Base-by-base conservation (phyloP, 2,797 vertebrate genomes). In the Brachymystax lenok region DNA sequence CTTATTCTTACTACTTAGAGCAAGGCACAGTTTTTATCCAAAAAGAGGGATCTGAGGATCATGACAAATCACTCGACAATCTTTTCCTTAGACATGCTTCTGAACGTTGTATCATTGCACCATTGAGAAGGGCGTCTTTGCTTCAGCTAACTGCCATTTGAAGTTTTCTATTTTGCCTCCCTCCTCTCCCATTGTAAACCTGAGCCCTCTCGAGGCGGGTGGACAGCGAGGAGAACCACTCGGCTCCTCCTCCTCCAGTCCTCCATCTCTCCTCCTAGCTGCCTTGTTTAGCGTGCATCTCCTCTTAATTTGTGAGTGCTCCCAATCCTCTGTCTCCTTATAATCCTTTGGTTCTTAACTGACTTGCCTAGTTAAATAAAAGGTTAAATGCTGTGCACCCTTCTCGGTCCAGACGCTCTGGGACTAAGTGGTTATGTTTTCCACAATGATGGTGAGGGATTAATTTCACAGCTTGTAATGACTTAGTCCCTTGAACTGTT, bases 371-470 rank as follows among this genome's bases (percentile, higher is more conserved):
- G 35, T 35, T 35, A 35, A 35, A 35, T 35, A 35, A 35, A 35
- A 35, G 6, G 35, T 35, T 0, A 35, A 35, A 89, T 88, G 82
- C 88, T 16, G 51, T 7, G 6, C 17, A 16, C 85, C 10, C 40
- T 84, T 86, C 81, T 82, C 73, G 77, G 87, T 85, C 82, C 83
- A 89, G 80, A 87, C 83, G 21, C 75, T 87, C 83, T 81, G 86
- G 82, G 85, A 84, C 86, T 89, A 91, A 89, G 85, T 91, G 83
- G 79, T 89, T 87, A 84, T 81, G 79, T 84, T 78, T 64, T 72
- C 77, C 82, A 73, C 74, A 59, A 64, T 68, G 84, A 84, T 79
- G 84, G 80, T 82, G 83, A 82, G 78, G 87, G 89, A 89, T 88
- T 85, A 80, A 89, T 90, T 82, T 82, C 33, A 4, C 82, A 83